Percentiles rank a stretch among this genome's conserved stretches.
Conservation (phyloP, 2,888 invertebrate genomes). For the Perdita meconis region DNA sequence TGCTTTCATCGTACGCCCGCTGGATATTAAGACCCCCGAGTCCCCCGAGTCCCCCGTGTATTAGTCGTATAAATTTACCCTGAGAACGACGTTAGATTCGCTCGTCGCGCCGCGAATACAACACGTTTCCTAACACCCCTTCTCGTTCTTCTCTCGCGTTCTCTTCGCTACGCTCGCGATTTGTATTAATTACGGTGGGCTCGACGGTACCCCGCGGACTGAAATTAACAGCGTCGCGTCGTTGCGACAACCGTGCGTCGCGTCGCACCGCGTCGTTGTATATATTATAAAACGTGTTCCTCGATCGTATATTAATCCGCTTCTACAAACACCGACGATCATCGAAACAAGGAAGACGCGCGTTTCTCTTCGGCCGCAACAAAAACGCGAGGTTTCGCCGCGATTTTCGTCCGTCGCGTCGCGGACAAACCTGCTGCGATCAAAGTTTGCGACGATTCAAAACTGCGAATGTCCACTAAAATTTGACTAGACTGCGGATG, state of each 20-base stretch:
- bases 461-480: too few species aligned
- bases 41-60: constrained; percentile 73
- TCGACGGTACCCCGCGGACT: constrained; percentile 38
- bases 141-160: constrained; percentile 29
- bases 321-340: too few species aligned
- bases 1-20: constrained; percentile 72
- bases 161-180: constrained; percentile 56
- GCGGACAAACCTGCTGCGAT: too few species aligned
- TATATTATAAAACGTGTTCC: constrained; percentile 26
- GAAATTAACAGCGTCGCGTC: constrained; percentile 57
- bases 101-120: constrained; percentile 56
- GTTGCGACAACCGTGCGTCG: constrained; percentile 20
- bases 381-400: too few species aligned
- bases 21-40: constrained; percentile 80
- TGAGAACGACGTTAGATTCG: constrained; percentile 71
- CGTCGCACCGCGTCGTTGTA: background rate
- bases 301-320: constrained; percentile 21
- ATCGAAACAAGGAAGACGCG: background rate
- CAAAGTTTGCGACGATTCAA: too few species aligned
- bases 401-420: too few species aligned
- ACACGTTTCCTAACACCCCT: constrained; percentile 30
- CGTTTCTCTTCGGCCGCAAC: background rate
- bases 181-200: constrained; percentile 68
- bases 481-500: too few species aligned
- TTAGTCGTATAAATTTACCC: constrained; percentile 82